Conservation (phyloP, 2,888 invertebrate genomes). For the Barypeithes pellucidus region DNA sequence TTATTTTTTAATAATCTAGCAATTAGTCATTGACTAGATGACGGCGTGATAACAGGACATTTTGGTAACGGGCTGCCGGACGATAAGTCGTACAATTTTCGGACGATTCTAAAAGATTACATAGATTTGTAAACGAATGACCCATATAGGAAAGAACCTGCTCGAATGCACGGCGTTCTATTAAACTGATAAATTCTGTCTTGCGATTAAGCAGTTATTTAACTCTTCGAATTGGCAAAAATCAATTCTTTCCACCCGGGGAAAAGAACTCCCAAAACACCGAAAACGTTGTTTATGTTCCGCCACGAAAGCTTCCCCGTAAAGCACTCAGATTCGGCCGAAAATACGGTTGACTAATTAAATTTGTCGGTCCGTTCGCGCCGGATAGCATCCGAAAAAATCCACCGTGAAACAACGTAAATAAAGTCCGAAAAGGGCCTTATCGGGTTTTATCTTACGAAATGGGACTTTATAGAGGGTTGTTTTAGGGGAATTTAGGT, state of each 20-base stretch:
- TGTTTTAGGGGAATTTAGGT: slow-evolving; percentile 20
- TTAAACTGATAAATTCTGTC: too few relatives aligned
- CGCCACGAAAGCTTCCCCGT: slow-evolving; percentile 26
- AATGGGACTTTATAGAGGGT: slow-evolving; percentile 30
- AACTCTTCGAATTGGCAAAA: slow-evolving; percentile 7
- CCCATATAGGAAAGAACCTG: too few relatives aligned
- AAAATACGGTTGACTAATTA: slow-evolving; percentile 51
- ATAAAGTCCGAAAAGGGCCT: slow-evolving; percentile 32
- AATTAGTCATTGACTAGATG: too few relatives aligned
- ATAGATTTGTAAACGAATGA: too few relatives aligned
- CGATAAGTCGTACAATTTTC: too few relatives aligned
- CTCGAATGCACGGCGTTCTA: too few relatives aligned
- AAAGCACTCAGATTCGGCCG: slow-evolving; percentile 37
- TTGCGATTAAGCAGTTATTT: too few relatives aligned
- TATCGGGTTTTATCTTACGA: slow-evolving; percentile 32
- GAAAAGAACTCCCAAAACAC: slow-evolving; percentile 39
- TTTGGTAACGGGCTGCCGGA: too few relatives aligned
- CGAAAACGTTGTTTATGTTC: slow-evolving; percentile 43
- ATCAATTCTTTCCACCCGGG: slow-evolving; percentile 11
- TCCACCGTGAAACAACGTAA: slow-evolving; percentile 38
- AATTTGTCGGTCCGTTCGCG: slow-evolving; percentile 47
- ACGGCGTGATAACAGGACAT: too few relatives aligned
- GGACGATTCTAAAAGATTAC: too few relatives aligned
- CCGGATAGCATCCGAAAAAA: slow-evolving; percentile 44
- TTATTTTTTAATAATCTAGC: too few relatives aligned